These are phyloP conservation scores for Helarctos malayanus DNA, from an alignment of 2,797 vertebrate species.

Conservation along the genomic window DNA sequence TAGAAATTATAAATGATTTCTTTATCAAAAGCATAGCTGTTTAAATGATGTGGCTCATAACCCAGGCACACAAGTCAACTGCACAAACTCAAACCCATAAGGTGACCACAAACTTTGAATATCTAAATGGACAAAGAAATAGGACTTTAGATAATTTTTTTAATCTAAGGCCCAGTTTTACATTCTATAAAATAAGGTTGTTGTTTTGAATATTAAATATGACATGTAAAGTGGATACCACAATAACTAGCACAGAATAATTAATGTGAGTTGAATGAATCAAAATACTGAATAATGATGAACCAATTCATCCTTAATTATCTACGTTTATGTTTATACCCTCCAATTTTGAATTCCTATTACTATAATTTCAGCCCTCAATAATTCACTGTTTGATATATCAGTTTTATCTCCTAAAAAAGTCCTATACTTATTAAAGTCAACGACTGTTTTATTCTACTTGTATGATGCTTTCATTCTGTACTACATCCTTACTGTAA, in stretches of 20 bases:
- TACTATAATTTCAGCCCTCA: constrained; percentile 37
- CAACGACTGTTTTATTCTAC: neutral
- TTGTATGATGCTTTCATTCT: constrained; percentile 10
- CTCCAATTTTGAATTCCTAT: neutral
- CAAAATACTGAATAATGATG: constrained; percentile 19
- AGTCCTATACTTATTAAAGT: neutral
- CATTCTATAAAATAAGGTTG: neutral
- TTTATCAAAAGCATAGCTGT: neutral
- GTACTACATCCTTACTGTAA: neutral
- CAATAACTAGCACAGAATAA: neutral
- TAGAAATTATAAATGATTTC: constrained; percentile 7
- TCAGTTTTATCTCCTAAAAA: neutral
- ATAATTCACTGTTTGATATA: neutral
- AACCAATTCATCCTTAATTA: constrained; percentile 27
- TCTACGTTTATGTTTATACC: neutral
- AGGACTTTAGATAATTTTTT: neutral
- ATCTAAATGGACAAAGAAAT: neutral
- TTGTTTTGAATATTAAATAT: constrained; percentile 18
- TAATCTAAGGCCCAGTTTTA: neutral
- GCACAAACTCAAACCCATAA: constrained; percentile 27
- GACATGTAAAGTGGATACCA: neutral
- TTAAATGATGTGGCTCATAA: constrained; percentile 25
- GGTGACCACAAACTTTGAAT: constrained; percentile 37
- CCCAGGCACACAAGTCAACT: neutral
- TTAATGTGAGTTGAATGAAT: neutral